Base-by-base conservation (phyloP, 2,888 invertebrate species). In the Cheilosia variabilis region DNA sequence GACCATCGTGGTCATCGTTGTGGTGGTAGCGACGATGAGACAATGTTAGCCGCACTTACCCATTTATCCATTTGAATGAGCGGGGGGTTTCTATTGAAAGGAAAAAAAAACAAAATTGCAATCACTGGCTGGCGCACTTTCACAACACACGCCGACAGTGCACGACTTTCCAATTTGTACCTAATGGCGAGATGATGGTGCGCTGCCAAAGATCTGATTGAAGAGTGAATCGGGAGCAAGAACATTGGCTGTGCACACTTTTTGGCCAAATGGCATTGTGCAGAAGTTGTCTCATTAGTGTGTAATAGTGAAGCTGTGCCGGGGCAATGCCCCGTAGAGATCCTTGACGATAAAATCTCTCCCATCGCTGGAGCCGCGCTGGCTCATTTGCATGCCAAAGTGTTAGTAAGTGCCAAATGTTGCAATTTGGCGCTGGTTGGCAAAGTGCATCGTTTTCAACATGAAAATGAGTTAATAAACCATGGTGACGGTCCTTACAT, bases 141-240 rank as follows among this genome's bases (percentile, higher is more conserved):
- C 82, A 71, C 77, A 60, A 31, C 41, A 17, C 37, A 52, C 24
- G 24, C 69, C 17, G 53, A 13, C 19, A 66, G 17, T 65, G 63
- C 22, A 65, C 65, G 60, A 66, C 82, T 82, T 82, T 82, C 82
- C 71, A 82, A 82, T 82, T 77, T 55, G 53, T 58, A 10, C 24
- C 37, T 60, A 75, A 65, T 65, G 65, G 37, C 3, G 55, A 37
- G 55, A 31, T 50, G 41, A 80, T 62, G 45, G 47, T 22, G 34
- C 34, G 22, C 34, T 37, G 34, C 17, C 1, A 13, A 55, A 55
- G 41, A 27, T 55, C 31, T 6, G 45, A 22, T 10, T 17, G 22
- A 13, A 27, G 13, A 41, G 24, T 41, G 41, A 66, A 41, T 53
- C 10, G 17, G 41, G 17, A 53, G 17, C 41, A 22, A 19, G n/a